Base-by-base conservation (phyloP, 2,113 vertebrate genomes). In the Uria aalge region DNA sequence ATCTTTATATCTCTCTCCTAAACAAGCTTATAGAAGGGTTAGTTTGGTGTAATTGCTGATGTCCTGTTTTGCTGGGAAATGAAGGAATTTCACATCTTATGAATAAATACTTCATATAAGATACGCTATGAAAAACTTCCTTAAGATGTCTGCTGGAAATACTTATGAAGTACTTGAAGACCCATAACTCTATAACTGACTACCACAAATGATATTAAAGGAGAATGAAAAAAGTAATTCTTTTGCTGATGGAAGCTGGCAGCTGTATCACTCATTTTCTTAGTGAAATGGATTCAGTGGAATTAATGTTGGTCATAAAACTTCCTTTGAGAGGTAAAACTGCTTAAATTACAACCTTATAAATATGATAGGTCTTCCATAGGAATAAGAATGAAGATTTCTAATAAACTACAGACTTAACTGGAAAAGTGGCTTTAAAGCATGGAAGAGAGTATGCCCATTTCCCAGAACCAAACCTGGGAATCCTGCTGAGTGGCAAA, bases 281-380 rank as follows among this genome's bases (percentile, higher is more conserved):
- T 86, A 94, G 92, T 64, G 79, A 93, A 97, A 94, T 95, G 69
- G 78, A 68, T 96, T 94, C 78, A 38, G 50, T 14, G 5, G 86
- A 95, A 97, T 97, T 98, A 96, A 96, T 88, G 78, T 83, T 40
- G 56, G 88, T 94, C 88, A 96, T 97, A 96, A 97, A 97, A 94
- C 73, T 95, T 95, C 77, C 64, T 90, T 92, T 95, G 82, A 97
- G 84, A 88, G 85, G 71, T 38, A 96, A 94, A 96, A 91, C 90
- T 92, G 85, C 92, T 96, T 96, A 85, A 97, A 92, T 89, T 92
- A 92, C 57, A 85, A 82, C 77, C n/a, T 47, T 92, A 75, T 76
- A 91, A 96, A 94, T 85, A 95, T 8, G n/a, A 43, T 30, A 45
- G 53, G 77, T 73, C 90, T 93, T 94, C 57, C 23, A 9, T 24